These are phyloP conservation scores for Mugil cephalus DNA, from an alignment of 2,113 vertebrate genomes.

Conservation along the genomic window DNA sequence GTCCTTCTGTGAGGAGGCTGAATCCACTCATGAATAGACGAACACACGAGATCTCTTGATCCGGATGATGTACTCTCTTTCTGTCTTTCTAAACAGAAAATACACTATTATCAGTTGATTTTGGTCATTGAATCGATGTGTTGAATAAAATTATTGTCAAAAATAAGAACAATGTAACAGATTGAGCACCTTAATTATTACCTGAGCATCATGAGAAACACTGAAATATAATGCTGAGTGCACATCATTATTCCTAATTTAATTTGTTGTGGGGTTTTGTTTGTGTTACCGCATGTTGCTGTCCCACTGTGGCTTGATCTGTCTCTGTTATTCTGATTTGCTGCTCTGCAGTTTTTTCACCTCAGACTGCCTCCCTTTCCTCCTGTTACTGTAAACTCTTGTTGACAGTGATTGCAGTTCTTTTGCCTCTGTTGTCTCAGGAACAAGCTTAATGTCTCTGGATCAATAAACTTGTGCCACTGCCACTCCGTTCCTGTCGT, in stretches of 20 bases:
- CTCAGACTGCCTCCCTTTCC: slow-evolving; percentile 40
- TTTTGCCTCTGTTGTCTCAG: slow-evolving; percentile 41
- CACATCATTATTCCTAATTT: background rate
- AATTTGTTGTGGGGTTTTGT: slow-evolving; percentile 22
- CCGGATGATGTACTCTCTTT: background rate
- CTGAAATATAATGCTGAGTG: background rate
- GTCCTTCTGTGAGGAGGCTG: slow-evolving; percentile 10
- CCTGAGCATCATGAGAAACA: background rate
- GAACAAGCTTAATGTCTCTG: slow-evolving; percentile 53
- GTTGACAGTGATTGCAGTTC: slow-evolving; percentile 31
- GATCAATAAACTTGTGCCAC: slow-evolving; percentile 77
- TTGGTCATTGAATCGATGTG: slow-evolving; percentile 6
- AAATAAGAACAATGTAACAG: background rate
- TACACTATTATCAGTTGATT: background rate
- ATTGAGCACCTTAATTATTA: slow-evolving; percentile 1
- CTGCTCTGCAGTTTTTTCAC: slow-evolving; percentile 41
- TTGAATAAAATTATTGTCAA: slow-evolving; percentile 4
- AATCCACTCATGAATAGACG: slow-evolving; percentile 10
- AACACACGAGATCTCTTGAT: background rate
- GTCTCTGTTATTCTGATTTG: slow-evolving; percentile 39
- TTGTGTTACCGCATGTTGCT: slow-evolving; percentile 49
- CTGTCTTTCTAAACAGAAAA: slow-evolving; percentile 12
- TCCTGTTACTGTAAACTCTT: slow-evolving; percentile 44
- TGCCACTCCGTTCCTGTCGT: slow-evolving; percentile 45
- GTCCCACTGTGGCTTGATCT: slow-evolving; percentile 38